These are phyloP conservation scores for Zaprionus obscuricornis DNA, from an alignment of 2,888 invertebrate species.

Conservation along the genomic window DNA sequence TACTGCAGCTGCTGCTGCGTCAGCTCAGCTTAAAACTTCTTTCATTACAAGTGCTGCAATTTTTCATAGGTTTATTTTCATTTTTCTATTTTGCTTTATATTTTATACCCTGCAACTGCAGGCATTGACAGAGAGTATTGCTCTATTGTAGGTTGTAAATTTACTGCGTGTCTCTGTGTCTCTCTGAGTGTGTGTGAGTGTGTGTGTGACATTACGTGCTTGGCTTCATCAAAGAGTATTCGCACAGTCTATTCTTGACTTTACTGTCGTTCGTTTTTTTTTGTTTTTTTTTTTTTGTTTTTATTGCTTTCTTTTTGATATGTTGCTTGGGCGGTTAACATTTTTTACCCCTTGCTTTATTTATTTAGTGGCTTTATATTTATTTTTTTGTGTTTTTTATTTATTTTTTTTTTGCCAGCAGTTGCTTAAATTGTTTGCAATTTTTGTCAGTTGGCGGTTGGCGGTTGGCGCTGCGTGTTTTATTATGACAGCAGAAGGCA, in stretches of 20 bases:
- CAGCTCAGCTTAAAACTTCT: constrained; percentile 73
- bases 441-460: constrained; percentile 73
- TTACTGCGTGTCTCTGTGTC: too few relatives aligned
- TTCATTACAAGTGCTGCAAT: constrained; percentile 73
- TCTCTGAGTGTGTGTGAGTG: too few relatives aligned
- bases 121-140: too few relatives aligned
- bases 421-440: constrained; percentile 72
- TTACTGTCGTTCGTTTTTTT: neutral
- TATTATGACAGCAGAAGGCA: constrained; percentile 70
- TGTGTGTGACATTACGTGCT: too few relatives aligned
- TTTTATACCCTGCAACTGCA: too few relatives aligned
- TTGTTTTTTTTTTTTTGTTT: constrained; percentile 2
- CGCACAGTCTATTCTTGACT: neutral
- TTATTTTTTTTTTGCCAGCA: constrained; percentile 21
- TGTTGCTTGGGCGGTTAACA: constrained; percentile 32
- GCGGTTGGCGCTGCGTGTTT: constrained; percentile 64
- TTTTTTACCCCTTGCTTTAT: constrained; percentile 50
- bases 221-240: too few relatives aligned
- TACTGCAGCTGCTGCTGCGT: constrained; percentile 8
- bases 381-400: constrained; percentile 12
- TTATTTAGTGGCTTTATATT: constrained; percentile 58
- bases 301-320: constrained; percentile 8
- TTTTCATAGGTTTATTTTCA: too few relatives aligned
- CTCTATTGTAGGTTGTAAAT: too few relatives aligned
- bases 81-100: too few relatives aligned